Conservation (phyloP, 2,888 invertebrate genomes). For the Rhingia campestris region DNA sequence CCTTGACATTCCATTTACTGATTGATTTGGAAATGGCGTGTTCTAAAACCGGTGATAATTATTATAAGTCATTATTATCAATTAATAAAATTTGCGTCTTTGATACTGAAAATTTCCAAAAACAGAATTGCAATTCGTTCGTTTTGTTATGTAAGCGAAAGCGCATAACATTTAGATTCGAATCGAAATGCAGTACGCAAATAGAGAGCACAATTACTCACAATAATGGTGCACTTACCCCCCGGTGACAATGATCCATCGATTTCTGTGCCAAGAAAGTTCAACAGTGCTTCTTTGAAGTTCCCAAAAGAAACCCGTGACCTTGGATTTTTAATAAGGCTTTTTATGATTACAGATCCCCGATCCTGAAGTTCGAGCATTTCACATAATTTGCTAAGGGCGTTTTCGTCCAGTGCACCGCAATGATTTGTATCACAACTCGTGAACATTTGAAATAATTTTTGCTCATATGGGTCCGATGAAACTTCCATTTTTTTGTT, state of each 20-base stretch:
- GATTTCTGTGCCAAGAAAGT: conserved; percentile 86
- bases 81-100: not conserved
- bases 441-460: conserved; percentile 90
- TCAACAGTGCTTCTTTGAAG: conserved; percentile 90
- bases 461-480: conserved; percentile 91
- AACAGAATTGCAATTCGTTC: conserved; percentile 16
- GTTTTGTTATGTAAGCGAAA: conserved; percentile 59
- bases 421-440: conserved; percentile 89
- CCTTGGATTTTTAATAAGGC: conserved; percentile 84
- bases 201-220: conserved; percentile 34
- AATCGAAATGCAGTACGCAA: conserved; percentile 29
- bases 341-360: conserved; percentile 85
- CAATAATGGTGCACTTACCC: conserved; percentile 57
- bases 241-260: conserved; percentile 76
- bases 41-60: not conserved
- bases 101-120: conserved; percentile 5
- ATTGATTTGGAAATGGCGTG: not conserved
- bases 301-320: conserved; percentile 87
- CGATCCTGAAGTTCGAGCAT: conserved; percentile 91
- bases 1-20: no score
- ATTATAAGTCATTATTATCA: not conserved
- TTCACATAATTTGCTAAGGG: conserved; percentile 88
- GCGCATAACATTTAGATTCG: conserved; percentile 31
- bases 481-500: conserved; percentile 76
- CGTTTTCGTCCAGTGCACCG: conserved; percentile 87